Base-by-base conservation (phyloP, 1,140 invertebrate genomes). In the Zophobas atratus region DNA sequence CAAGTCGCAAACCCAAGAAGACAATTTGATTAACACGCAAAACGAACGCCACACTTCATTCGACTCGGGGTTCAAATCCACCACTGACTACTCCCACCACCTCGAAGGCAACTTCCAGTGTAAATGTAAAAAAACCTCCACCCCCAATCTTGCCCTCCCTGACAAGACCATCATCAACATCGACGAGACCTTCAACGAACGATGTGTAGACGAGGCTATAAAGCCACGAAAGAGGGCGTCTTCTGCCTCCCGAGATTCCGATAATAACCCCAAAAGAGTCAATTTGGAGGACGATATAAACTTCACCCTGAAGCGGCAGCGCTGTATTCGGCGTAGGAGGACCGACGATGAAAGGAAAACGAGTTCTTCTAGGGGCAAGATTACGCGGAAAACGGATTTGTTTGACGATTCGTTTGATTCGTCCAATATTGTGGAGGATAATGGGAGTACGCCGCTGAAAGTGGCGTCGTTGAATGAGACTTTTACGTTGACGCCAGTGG, bases 131-230 rank as follows among this genome's bases (percentile, higher is more conserved):
- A 80, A 78, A 53, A 73, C 38, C 1, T 73, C 56, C 56, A 60
- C 57, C 4, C 35, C 36, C 8, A 53, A 73, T 41, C 70, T 72
- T 48, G 67, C 49, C 49, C 34, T 53, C 41, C 77, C 76, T 71
- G 83, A 86, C 51, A 84, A 81, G 67, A 86, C 85, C 1, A 83
- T 85, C 5, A 86, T 86, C 33, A 81, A 85, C 74, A 75, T 85
- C 1, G 79, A 85, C 20, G 84, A 84, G 70, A 84, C 83, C 2
- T 86, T 82, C 74, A 86, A 85, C 53, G 85, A 86, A 63, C 55
- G 84, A 38, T 84, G 84, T 70, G 84, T 86, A 0, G 85, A 86
- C 74, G 77, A 70, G 5, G 60, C 49, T 0, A 56, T 60, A 46
- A 74, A 76, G n/a, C 48, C 70, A 1, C 79, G 81, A 63, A 86